Conservation (phyloP, 1,140 invertebrate genomes). For the Bombus balteatus region DNA sequence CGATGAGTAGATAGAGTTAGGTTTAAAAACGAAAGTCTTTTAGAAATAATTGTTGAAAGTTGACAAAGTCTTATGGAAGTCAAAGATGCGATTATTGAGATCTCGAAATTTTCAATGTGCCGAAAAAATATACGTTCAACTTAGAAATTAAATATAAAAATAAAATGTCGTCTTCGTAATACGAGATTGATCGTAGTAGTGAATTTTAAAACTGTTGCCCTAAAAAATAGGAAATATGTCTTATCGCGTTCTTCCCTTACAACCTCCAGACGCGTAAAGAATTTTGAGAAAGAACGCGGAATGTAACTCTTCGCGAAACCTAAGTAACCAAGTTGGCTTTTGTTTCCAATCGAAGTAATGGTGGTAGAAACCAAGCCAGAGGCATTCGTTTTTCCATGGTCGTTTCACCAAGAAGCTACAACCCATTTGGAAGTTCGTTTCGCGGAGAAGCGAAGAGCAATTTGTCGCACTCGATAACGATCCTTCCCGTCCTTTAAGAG, state of each 20-base stretch:
- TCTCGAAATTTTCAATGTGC: too few species aligned
- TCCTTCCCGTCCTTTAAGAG: background rate
- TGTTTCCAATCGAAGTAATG: background rate
- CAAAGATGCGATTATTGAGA: too few species aligned
- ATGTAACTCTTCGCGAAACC: background rate
- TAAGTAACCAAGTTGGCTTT: background rate
- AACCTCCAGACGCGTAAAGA: background rate
- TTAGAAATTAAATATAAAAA: too few species aligned
- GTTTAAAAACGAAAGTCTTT: too few species aligned
- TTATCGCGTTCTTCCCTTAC: too few species aligned
- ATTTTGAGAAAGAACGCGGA: background rate
- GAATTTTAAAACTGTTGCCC: too few species aligned
- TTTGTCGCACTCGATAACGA: conserved; percentile 19
- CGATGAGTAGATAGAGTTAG: too few species aligned
- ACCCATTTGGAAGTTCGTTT: background rate
- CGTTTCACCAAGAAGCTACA: background rate
- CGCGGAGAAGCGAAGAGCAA: background rate
- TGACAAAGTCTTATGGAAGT: too few species aligned
- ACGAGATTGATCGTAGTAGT: too few species aligned
- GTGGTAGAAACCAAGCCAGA: too few species aligned
- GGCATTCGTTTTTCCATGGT: background rate
- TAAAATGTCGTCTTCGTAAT: too few species aligned
- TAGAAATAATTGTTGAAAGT: too few species aligned
- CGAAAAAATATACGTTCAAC: fast-evolving
- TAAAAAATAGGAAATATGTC: fast-evolving